These are phyloP conservation scores for Apostichopus leukothele DNA, from an alignment of 53 echinoderm and acorn worm genomes.

Conservation along the genomic window DNA sequence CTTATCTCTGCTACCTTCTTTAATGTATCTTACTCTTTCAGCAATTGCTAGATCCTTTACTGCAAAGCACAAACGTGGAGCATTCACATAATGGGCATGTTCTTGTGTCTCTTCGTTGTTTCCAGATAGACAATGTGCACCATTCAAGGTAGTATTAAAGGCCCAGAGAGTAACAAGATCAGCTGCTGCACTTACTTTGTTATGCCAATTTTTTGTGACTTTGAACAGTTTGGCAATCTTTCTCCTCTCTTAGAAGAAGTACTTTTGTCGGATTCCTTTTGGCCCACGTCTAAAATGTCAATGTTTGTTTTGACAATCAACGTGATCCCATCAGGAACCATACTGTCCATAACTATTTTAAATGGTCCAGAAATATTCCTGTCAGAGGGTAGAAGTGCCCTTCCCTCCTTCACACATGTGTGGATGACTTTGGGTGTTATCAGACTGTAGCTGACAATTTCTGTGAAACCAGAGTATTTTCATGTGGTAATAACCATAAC, in stretches of 20 bases:
- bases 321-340: not conserved
- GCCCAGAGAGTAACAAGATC: constrained; percentile 41
- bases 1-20: constrained; percentile 21
- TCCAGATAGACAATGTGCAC: constrained; percentile 42
- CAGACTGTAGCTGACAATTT: not conserved
- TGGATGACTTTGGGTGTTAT: not conserved
- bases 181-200: constrained; percentile 40
- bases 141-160: not conserved
- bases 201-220: constrained; percentile 4
- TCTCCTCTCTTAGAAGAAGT: constrained; percentile 43
- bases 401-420: not conserved
- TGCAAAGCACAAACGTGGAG: constrained; percentile 49
- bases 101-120: constrained; percentile 28
- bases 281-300: constrained; percentile 53
- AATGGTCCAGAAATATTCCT: constrained; percentile 3
- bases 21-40: constrained; percentile 40
- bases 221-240: constrained; percentile 45
- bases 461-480: constrained; percentile 35
- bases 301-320: constrained; percentile 38
- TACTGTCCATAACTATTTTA: not conserved
- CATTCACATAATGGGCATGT: constrained; percentile 41
- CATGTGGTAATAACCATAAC: constrained; percentile 44
- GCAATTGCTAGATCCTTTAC: constrained; percentile 49
- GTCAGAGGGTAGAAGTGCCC: constrained; percentile 1
- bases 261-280: constrained; percentile 39